phyloP scores from a whole-genome alignment of 2,797 vertebrate genomes.

The Diplodus sargus region DNA sequence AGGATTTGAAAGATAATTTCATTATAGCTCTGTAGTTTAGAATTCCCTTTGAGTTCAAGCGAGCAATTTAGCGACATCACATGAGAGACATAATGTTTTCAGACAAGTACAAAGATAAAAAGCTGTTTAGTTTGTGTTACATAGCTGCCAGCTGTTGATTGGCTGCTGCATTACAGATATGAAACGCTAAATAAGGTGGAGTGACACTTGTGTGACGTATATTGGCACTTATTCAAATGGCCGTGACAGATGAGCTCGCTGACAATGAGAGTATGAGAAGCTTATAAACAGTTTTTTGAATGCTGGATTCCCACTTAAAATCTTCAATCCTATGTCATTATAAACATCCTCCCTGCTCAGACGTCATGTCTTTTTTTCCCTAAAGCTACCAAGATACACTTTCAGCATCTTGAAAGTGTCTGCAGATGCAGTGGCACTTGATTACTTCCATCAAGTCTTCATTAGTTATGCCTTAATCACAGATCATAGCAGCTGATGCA shows the following conservation, averaged over 20 bases:
- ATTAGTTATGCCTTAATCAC: constrained; percentile 84
- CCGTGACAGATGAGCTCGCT: constrained; percentile 34
- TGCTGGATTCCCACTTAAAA: constrained; percentile 7
- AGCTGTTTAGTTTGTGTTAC: constrained; percentile 18
- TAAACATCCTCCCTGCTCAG: constrained; percentile 1
- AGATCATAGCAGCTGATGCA: constrained; percentile 82
- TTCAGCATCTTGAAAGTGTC: constrained; percentile 66
- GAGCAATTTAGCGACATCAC: constrained; percentile 19
- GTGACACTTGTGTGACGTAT: constrained; percentile 32
- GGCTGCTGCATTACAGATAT: constrained; percentile 60
- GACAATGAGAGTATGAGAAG: background rate
- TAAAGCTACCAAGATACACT: constrained; percentile 32
- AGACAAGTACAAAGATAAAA: constrained; percentile 16
- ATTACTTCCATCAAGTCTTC: constrained; percentile 84
- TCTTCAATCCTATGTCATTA: background rate
- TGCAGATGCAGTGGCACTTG: constrained; percentile 73
- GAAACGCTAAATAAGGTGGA: constrained; percentile 42
- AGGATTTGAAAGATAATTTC: constrained; percentile 34
- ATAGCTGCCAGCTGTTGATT: constrained; percentile 44
- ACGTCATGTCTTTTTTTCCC: constrained; percentile 29
- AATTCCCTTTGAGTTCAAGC: constrained; percentile 35
- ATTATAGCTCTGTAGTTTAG: constrained; percentile 28
- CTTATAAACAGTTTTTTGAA: constrained; percentile 6
- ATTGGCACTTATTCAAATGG: constrained; percentile 26
- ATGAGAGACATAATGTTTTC: constrained; percentile 19